Conservation (phyloP, 2,888 invertebrate species). For the Xestia rhomboidea region DNA sequence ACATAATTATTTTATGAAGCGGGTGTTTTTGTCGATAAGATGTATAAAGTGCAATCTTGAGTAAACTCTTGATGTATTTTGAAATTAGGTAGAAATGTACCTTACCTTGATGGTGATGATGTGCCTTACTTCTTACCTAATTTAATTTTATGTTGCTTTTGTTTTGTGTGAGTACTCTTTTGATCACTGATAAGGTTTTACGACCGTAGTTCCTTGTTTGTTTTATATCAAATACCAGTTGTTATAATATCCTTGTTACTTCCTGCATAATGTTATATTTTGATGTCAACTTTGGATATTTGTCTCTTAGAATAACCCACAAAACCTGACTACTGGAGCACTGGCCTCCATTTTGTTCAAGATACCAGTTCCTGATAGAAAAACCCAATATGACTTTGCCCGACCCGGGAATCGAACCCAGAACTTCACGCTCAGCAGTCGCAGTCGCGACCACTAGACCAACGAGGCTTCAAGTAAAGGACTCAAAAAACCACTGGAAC, state of each 20-base stretch:
- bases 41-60: neutral
- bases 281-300: neutral
- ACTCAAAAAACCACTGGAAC: neutral
- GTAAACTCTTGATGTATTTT: neutral
- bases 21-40: neutral
- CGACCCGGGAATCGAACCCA: no score
- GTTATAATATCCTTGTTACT: neutral
- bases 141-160: neutral
- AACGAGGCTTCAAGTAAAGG: neutral
- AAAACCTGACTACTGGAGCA: neutral
- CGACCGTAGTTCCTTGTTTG: neutral
- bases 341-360: neutral
- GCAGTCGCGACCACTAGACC: no score
- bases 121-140: no score
- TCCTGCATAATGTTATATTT: neutral
- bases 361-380: neutral
- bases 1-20: neutral
- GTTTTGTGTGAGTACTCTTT: neutral
- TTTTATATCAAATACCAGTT: neutral
- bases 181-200: neutral
- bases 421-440: no score
- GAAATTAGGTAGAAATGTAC: neutral
- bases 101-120: no score
- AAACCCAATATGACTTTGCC: no score
- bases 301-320: neutral